Evolutionary conservation across 2,113 vertebrate species (phyloP).

Genomic region (Notothenia rossii): DNA sequence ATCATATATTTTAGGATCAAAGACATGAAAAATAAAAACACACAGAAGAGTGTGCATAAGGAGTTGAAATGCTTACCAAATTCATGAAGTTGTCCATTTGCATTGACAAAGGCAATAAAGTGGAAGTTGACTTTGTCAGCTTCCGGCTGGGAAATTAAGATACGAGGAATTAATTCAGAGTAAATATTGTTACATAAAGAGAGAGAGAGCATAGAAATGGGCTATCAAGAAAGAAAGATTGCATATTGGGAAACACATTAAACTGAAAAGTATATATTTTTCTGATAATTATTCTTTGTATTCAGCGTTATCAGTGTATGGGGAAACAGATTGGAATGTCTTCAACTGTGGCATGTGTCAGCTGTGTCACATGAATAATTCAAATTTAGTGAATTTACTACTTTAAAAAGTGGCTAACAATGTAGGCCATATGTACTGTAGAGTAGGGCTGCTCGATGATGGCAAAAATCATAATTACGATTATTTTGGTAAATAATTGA

Average conservation of each 20-base stretch:
- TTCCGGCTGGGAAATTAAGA: conserved; percentile 82
- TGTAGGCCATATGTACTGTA: neutral
- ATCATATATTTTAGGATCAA: neutral
- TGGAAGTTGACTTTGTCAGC: conserved; percentile 94
- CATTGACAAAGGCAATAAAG: conserved; percentile 93
- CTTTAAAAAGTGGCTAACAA: neutral
- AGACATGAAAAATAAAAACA: neutral
- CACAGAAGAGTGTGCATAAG: neutral
- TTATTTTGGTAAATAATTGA: too few relatives aligned
- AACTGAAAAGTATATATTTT: neutral
- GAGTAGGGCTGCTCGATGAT: too few relatives aligned
- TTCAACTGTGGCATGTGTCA: neutral
- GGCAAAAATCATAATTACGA: too few relatives aligned
- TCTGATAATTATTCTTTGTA: neutral
- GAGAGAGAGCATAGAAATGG: neutral
- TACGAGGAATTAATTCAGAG: neutral
- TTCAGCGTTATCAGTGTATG: neutral
- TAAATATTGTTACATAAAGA: neutral
- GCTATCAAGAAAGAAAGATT: too few relatives aligned
- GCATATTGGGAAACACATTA: neutral
- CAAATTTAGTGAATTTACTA: neutral
- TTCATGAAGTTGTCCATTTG: conserved; percentile 93
- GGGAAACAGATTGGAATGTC: neutral
- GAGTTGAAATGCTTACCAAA: conserved; percentile 85
- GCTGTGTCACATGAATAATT: neutral